These are phyloP conservation scores for Cephus nigrinus DNA, from an alignment of 2,888 invertebrate species.

Conservation along the genomic window DNA sequence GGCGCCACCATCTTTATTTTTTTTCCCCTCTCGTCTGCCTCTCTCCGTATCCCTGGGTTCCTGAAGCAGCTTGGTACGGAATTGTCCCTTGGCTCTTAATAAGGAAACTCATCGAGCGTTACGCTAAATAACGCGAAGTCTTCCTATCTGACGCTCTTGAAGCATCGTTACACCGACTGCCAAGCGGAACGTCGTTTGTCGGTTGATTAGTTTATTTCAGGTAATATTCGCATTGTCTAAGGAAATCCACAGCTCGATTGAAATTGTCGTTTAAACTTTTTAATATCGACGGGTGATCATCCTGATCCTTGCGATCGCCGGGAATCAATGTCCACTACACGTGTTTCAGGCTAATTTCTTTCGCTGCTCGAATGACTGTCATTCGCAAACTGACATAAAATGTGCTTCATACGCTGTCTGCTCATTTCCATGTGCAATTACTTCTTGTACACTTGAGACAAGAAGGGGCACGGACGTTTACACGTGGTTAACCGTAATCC, in stretches of 20 bases:
- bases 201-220: conserved; percentile 31
- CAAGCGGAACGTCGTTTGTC: conserved; percentile 29
- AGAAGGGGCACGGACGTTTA: neutral
- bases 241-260: neutral
- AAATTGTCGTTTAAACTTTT: neutral
- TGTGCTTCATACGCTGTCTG: conserved; percentile 46
- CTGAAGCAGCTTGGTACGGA: neutral
- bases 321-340: neutral
- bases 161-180: conserved; percentile 2
- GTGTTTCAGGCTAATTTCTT: neutral
- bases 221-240: conserved; percentile 24
- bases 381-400: conserved; percentile 27
- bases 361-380: neutral
- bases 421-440: conserved; percentile 50
- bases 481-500: neutral
- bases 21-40: neutral
- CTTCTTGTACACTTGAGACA: conserved; percentile 25
- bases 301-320: neutral
- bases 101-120: neutral
- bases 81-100: neutral
- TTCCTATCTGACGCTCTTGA: neutral
- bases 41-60: neutral
- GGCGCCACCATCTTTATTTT: neutral
- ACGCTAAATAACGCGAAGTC: neutral
- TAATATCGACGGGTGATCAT: neutral